Evolutionary conservation across 1,140 invertebrate species (phyloP), one percentile per base, ranked within the genome.

Genomic region (Lordiphosa collinella): DNA sequence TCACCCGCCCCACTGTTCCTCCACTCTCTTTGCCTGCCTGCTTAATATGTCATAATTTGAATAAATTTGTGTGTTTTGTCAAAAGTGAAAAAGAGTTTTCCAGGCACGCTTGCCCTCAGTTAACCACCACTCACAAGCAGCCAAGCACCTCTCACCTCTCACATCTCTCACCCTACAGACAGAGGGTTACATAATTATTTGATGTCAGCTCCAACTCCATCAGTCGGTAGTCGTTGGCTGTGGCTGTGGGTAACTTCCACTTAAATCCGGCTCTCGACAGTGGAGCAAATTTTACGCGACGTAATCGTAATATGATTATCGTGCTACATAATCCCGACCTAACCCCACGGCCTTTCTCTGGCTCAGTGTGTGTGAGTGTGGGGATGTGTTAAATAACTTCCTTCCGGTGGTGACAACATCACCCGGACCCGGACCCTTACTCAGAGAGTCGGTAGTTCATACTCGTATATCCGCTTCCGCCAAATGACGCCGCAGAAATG

Each of bases 221-320:
- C 38, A 48, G 16, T 46, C 8, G 32, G n/a, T n/a, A n/a, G n/a
- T n/a, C n/a, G n/a, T n/a, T n/a, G n/a, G n/a, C n/a, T n/a, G n/a
- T 29, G 40, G 40, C 54, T 25, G 11, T 11, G 40, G 56, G 16
- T 22, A 32, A 37, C 63, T 57, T 57, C 63, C 63, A 66, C 63
- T 66, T 66, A 66, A 66, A 58, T 54, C 63, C 57, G 53, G 31
- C 53, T 65, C 62, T 64, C 59, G 62, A 32, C 63, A 58, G 71
- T 59, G 65, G 64, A 57, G 59, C 49, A 82, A 82, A 82, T 75
- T 75, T 80, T 80, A 80, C 75, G 75, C 75, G 76, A 80, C 76
- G 80, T 80, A 80, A 80, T 80, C 76, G 76, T 80, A 80, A 84
- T 80, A 84, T 80, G 76, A 80, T 80, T 84, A 80, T 80, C 76